Base-by-base conservation (phyloP, 1,140 invertebrate genomes). In the Phocides pigmalion region DNA sequence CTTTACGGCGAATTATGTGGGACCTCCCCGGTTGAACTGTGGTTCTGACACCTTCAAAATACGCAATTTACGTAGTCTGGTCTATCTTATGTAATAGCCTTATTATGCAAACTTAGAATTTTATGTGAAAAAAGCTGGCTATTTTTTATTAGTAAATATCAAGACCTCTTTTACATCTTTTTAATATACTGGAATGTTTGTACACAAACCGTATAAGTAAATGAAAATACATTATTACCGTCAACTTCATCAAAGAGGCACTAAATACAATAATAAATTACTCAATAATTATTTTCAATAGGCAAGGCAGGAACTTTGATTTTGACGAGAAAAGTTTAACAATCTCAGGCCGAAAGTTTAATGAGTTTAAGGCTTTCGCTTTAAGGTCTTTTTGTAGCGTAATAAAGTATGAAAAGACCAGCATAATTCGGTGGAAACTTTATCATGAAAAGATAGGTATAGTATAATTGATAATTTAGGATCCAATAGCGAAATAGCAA, bases 241-340 rank as follows among this genome's bases (percentile, higher is more conserved):
- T 32, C 1, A 32, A 32, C n/a, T 11, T 32, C n/a, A 0, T 32
- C n/a, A n/a, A n/a, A n/a, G n/a, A n/a, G n/a, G n/a, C n/a, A n/a
- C n/a, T n/a, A n/a, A n/a, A n/a, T n/a, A 8, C 25, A 49, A 22
- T 8, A 50, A 11, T 11, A 32, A 11, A 32, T 50, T 16, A 50
- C 47, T 50, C 11, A 50, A 32, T 59, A 49, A 58, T 44, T 64
- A 51, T 47, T 56, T 64, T 63, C 49, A 47, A 39, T 68, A 28
- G 51, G 51, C 42, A 14, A 28, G 64, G 41, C 20, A 11, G 9
- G 5, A 42, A 50, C 28, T 67, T 54, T 28, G 51, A 42, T 44
- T 68, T 58, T 64, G 54, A 68, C 42, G 61, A 68, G 66, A 68
- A 68, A 68, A 51, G 44, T 68, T 53, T 1, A 19, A 51, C 53